Percentiles rank a stretch among this genome's conserved stretches.
phyloP scores from a whole-genome alignment of 2,888 invertebrate species.

The Brachyptera putata region DNA sequence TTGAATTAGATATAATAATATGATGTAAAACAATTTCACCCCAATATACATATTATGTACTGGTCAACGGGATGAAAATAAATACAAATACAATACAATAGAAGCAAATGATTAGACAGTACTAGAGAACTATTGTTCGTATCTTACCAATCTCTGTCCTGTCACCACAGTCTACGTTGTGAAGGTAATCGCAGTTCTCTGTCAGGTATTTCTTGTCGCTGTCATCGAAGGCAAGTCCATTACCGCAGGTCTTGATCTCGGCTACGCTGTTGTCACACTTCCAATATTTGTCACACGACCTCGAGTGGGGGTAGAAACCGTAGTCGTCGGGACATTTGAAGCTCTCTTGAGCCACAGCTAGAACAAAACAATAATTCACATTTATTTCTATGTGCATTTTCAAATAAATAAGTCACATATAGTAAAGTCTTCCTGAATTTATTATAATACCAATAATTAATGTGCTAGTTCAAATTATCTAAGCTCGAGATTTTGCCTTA shows the following conservation, averaged over 20 bases:
- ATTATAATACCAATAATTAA: slow-evolving; percentile 22
- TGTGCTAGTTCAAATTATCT: not conserved
- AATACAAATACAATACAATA: too few relatives aligned
- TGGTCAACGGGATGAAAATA: too few relatives aligned
- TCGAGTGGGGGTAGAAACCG: slow-evolving; percentile 88
- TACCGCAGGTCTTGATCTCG: slow-evolving; percentile 89
- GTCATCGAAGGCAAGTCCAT: slow-evolving; percentile 88
- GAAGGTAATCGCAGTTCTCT: slow-evolving; percentile 92
- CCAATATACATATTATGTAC: too few relatives aligned
- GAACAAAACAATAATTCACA: slow-evolving; percentile 52
- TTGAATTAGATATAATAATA: too few relatives aligned
- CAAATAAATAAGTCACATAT: too few relatives aligned
- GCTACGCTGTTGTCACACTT: slow-evolving; percentile 87
- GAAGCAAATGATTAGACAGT: too few relatives aligned
- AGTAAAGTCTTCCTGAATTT: too few relatives aligned
- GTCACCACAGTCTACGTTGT: slow-evolving; percentile 90
- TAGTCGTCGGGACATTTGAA: slow-evolving; percentile 94
- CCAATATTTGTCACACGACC: slow-evolving; percentile 92
- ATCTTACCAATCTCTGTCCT: slow-evolving; percentile 72
- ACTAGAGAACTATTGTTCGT: too few relatives aligned
- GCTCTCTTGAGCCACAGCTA: slow-evolving; percentile 65
- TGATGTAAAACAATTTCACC: too few relatives aligned
- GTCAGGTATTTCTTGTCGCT: slow-evolving; percentile 84
- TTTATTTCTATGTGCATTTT: too few relatives aligned
- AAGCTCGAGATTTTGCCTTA: too few relatives aligned